phyloP scores from a whole-genome alignment of 2,797 vertebrate genomes.

The Gorsachius magnificus region DNA sequence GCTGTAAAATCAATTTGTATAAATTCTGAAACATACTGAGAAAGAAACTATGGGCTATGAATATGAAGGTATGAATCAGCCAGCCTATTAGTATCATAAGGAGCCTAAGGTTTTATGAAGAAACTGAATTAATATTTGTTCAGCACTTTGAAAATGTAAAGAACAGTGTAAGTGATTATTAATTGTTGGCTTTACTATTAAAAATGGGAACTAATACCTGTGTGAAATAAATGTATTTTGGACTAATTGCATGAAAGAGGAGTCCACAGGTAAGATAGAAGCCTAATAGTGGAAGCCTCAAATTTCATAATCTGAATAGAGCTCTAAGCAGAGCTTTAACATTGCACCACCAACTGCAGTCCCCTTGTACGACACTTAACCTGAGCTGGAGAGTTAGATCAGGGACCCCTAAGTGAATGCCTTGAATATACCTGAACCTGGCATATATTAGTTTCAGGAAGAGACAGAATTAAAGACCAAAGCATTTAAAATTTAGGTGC shows the following conservation, averaged over 20 bases:
- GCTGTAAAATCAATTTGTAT: not conserved
- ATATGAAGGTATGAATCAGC: conserved; percentile 42
- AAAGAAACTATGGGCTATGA: not conserved
- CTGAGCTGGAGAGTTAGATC: not conserved
- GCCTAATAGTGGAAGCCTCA: not conserved
- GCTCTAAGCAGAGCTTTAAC: not conserved
- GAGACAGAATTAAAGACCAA: not conserved
- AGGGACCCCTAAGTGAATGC: not conserved
- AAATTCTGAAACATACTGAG: not conserved
- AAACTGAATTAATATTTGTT: conserved; percentile 34
- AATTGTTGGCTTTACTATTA: conserved; percentile 16
- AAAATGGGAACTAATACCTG: not conserved
- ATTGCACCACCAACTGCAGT: not conserved
- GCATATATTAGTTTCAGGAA: not conserved
- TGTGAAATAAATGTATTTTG: conserved; percentile 8
- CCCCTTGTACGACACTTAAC: not conserved
- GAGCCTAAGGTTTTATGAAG: not conserved
- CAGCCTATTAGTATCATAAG: conserved; percentile 2
- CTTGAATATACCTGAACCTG: not conserved
- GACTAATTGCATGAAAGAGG: not conserved
- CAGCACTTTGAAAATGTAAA: conserved; percentile 16
- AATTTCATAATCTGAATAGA: not conserved
- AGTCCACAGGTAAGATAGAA: not conserved
- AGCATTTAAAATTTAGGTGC: not conserved
- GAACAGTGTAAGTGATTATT: not conserved